Evolutionary conservation across 2,113 vertebrate genomes (phyloP).

Genomic region (Alouatta palliata): DNA sequence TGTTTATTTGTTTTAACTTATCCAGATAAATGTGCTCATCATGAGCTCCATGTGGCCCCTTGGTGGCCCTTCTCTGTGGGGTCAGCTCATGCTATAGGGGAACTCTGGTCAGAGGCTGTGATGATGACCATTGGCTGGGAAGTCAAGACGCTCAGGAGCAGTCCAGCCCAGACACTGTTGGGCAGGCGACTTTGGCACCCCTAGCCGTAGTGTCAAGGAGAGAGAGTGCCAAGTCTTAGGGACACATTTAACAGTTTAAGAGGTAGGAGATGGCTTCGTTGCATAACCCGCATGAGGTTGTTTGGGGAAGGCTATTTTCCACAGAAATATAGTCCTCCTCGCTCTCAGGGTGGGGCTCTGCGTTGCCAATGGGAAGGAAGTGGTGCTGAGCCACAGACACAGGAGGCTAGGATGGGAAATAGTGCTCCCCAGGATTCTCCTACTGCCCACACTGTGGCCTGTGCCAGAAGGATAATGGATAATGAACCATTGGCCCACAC

Average conservation of each 20-base stretch:
- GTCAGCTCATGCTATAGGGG: neutral
- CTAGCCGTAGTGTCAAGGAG: neutral
- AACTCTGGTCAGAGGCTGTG: neutral
- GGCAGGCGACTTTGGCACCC: neutral
- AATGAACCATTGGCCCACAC: neutral
- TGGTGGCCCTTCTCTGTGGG: neutral
- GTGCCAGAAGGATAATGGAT: neutral
- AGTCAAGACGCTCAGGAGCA: neutral
- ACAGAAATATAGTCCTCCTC: neutral
- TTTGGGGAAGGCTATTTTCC: neutral
- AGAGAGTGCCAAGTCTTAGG: neutral
- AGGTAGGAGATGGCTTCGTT: neutral
- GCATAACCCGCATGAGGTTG: neutral
- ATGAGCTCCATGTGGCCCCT: neutral
- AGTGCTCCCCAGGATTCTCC: neutral
- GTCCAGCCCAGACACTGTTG: neutral
- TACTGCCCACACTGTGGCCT: neutral
- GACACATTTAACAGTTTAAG: neutral
- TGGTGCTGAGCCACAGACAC: neutral
- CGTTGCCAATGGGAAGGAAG: neutral
- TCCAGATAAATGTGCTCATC: neutral
- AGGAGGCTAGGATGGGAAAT: neutral
- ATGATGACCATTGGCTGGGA: neutral
- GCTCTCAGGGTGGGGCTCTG: neutral
- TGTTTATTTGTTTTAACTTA: too few relatives aligned